A percentile compares a stretch with the other conserved stretches of the same genome.
Evolutionary conservation across 2,888 invertebrate species (phyloP).

Genomic region (Hipparchia semele): DNA sequence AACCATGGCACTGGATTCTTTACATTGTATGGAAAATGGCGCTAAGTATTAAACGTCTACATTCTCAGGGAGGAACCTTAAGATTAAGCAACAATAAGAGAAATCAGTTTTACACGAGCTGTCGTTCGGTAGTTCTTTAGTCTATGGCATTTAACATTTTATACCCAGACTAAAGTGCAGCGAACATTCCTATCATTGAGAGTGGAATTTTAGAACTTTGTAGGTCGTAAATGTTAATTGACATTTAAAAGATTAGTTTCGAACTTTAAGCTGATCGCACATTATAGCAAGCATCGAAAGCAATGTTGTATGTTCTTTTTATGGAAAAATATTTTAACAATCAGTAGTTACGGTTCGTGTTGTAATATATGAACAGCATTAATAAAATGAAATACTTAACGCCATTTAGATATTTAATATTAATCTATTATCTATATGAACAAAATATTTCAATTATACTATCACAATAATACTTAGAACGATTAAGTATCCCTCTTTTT

Average conservation of each 20-base stretch:
- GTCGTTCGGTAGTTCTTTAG: background rate
- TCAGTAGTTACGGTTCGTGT: background rate
- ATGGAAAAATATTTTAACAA: too few species aligned
- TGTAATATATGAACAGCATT: background rate
- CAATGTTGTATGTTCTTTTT: too few species aligned
- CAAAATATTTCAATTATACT: slow-evolving; percentile 27
- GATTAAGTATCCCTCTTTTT: background rate
- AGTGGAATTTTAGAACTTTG: background rate
- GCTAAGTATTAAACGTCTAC: slow-evolving; percentile 9
- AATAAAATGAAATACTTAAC: slow-evolving; percentile 4
- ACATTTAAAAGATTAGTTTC: background rate
- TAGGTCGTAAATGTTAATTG: background rate
- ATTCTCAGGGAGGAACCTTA: background rate
- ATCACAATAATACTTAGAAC: slow-evolving; percentile 32
- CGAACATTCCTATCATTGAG: background rate
- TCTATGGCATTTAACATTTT: background rate
- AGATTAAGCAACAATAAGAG: background rate
- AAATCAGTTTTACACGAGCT: background rate
- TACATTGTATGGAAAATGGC: slow-evolving; percentile 20
- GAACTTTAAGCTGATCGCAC: background rate
- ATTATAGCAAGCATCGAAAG: background rate
- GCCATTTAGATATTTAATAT: slow-evolving; percentile 19
- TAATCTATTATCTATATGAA: slow-evolving; percentile 7
- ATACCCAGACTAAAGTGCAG: background rate
- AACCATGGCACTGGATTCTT: slow-evolving; percentile 61